phyloP scores from a whole-genome alignment of 23 tunicate genomes.

The Ciona savignyi region DNA sequence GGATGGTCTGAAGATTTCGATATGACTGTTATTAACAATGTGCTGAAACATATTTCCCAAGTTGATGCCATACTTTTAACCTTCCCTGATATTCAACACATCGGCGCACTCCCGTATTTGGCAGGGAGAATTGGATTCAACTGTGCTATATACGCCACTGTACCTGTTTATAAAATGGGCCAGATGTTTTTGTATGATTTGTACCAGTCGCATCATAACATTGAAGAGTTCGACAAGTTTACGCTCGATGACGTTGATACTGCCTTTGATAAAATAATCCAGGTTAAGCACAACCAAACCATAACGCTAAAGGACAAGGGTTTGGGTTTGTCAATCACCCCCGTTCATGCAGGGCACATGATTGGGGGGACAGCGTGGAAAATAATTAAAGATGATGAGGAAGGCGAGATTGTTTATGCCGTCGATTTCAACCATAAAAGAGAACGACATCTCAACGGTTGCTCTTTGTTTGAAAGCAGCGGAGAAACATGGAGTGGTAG shows the following conservation, averaged over 20 bases:
- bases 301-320: constrained; percentile 72
- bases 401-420: constrained; percentile 89
- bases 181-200: constrained; percentile 92
- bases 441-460: constrained; percentile 84
- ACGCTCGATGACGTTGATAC: constrained; percentile 88
- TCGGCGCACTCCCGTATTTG: constrained; percentile 81
- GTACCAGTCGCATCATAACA: constrained; percentile 74
- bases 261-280: constrained; percentile 83
- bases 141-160: constrained; percentile 97
- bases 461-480: constrained; percentile 46
- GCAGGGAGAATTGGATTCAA: constrained; percentile 56
- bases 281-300: constrained; percentile 90
- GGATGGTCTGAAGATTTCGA: constrained; percentile 91
- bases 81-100: constrained; percentile 77
- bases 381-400: constrained; percentile 93
- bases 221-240: constrained; percentile 74
- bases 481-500: constrained; percentile 51
- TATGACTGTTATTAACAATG: constrained; percentile 43
- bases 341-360: constrained; percentile 95
- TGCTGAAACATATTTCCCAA: constrained; percentile 62
- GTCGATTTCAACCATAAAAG: constrained; percentile 96
- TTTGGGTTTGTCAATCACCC: constrained; percentile 81
- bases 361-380: constrained; percentile 99
- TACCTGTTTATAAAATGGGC: constrained; percentile 93
- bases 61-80: constrained; percentile 82